Evolutionary conservation across 2,113 vertebrate species (phyloP), one percentile per base, ranked within the genome.

Genomic region (Paracanthobrama guichenoti): DNA sequence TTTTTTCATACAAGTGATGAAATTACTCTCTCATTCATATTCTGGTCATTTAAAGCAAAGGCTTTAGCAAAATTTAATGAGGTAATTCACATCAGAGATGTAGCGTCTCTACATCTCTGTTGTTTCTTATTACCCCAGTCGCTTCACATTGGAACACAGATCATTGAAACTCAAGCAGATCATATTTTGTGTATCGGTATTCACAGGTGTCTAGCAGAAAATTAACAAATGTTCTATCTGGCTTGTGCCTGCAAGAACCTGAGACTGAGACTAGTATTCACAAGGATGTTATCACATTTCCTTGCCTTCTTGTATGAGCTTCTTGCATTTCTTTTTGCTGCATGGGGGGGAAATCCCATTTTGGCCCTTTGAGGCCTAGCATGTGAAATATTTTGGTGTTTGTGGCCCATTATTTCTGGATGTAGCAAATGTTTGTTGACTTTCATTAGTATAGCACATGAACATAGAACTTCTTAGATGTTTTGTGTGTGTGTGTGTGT

Each of bases 221-320:
- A 69, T 85, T 28, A 85, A 81, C 81, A 83, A 80, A 62, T 80
- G 62, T 82, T 50, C 26, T 42, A 24, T 86, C 71, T 82, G 14
- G 28, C 35, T 26, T 18, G 26, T 64, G 78, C 24, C 24, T 6
- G 67, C 16, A 48, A 35, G 50, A 57, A 55, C 13, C 67, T 59
- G 50, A 86, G 48, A 82, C 39, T 22, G 9, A 60, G 44, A 48
- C n/a, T 59, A 28, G 20, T 59, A 53, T 86, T 86, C 57, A 28
- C 35, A n/a, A 75, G n/a, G 24, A 62, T 28, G n/a, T 59, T 35
- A 28, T 46, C n/a, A 48, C 42, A 48, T 75, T 22, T 26, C 5
- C 28, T 62, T 8, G 2, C 35, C 73, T 82, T 59, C 64, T 31
- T 31, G 31, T 3, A 31, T 31, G 28, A 59, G 18, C 20, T 74